Evolutionary conservation across 2,113 vertebrate species (phyloP), one percentile per base, ranked within the genome.

Genomic region (Peucedramus taeniatus): DNA sequence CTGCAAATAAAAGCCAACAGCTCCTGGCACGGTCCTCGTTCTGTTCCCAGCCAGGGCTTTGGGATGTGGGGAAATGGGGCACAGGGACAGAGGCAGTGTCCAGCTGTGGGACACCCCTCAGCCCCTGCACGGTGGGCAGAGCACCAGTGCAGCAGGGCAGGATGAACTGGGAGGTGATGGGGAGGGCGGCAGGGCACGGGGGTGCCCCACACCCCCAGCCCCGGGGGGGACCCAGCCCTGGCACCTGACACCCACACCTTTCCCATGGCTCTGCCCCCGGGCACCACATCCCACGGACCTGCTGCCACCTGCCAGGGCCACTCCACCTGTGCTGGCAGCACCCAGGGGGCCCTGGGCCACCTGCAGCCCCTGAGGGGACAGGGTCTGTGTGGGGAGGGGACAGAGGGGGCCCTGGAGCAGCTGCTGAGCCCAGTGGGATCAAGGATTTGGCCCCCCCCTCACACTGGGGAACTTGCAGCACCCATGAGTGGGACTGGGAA

Each of bases 1-100:
- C 78, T 47, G 68, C 61, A 13, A 96, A 96, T 94, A 93, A 96
- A 96, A 77, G 31, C 61, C 13, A 7, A 56, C 1, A 2, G 8
- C 2, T 7, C 27, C 14, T 26, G 18, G 20, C 15, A 10, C 1
- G 1, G 26, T 27, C 39, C 35, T 24, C 1, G 51, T 13, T 84
- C 47, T 22, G 16, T 37, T 53, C 28, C 26, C 44, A 5, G 31
- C 6, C 9, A 6, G 13, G 27, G 39, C 6, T 1, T 0, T 1
- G 63, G 33, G 42, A 40, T 9, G 22, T 11, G 14, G 71, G 64
- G 87, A 33, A 28, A 1, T 6, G 47, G n/a, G 53, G 51, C 3
- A 4, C 45, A 17, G 68, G 68, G 59, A 27, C 1, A 6, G 28
- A 7, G 37, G 35, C 11, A 2, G 9, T 19, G 51, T 23, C 33